Conservation (phyloP, 1,140 invertebrate species). For the Radopholus similis region DNA sequence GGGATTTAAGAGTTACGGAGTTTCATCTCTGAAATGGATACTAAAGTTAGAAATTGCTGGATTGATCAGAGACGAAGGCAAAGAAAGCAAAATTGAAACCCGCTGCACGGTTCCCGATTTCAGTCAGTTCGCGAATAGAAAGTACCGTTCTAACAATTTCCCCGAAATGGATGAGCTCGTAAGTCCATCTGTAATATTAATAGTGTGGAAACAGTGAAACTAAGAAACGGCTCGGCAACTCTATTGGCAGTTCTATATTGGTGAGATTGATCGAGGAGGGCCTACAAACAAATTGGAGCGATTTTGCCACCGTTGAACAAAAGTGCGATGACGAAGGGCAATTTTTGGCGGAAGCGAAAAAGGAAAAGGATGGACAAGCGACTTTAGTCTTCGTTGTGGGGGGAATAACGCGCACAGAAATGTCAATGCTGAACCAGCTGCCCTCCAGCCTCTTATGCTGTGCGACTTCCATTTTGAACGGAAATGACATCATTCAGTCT, state of each 20-base stretch:
- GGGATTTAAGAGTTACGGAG: slow-evolving; percentile 47
- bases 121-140: slow-evolving; percentile 8
- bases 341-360: background rate
- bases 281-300: slow-evolving; percentile 29
- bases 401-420: slow-evolving; percentile 42
- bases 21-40: slow-evolving; percentile 32
- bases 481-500: slow-evolving; percentile 22
- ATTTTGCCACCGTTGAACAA: slow-evolving; percentile 26
- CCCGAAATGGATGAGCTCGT: slow-evolving; percentile 26
- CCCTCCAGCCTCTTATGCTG: slow-evolving; percentile 19
- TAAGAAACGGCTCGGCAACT: slow-evolving; percentile 5
- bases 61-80: slow-evolving; percentile 35
- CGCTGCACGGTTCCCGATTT: slow-evolving; percentile 5
- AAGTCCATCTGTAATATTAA: slow-evolving; percentile 15
- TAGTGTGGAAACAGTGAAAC: no score
- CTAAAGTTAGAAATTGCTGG: slow-evolving; percentile 51
- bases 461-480: slow-evolving; percentile 25
- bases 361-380: background rate
- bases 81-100: background rate
- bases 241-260: slow-evolving; percentile 37
- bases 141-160: slow-evolving; percentile 13
- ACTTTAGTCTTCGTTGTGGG: slow-evolving; percentile 40
- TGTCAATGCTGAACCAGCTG: slow-evolving; percentile 23
- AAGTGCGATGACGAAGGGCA: background rate
- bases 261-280: slow-evolving; percentile 43